Evolutionary conservation across 2,888 invertebrate species (phyloP), one percentile per base, ranked within the genome.

Genomic region (Hirtodrosophila duncani): DNA sequence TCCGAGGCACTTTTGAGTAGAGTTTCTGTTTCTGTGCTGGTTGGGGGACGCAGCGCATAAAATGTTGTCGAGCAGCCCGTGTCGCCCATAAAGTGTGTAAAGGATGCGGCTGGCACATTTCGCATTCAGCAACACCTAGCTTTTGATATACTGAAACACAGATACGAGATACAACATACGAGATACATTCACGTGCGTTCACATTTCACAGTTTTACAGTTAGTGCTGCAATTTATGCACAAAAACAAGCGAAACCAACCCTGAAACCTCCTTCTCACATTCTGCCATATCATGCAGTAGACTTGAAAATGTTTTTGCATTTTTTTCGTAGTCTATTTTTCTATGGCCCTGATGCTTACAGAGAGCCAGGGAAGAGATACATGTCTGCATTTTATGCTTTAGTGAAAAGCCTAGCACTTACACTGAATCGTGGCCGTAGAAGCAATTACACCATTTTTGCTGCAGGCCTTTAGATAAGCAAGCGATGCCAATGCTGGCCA

Each of bases 221-320:
- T 67, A 79, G 68, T 61, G 60, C 68, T 65, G 72, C 77, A 77
- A 71, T 79, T 68, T 75, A 79, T 77, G 52, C 66, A 68, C 60
- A 67, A 62, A 30, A 23, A 29, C 18, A 29, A 14, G 26, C 38
- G 11, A 27, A 26, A 11, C 8, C 38, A 11, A 14, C 10, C 16
- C 11, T 11, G 13, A 46, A 51, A 42, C 44, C 36, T 41, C 44
- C 57, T 46, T 41, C 11, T 39, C 27, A 42, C 37, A 26, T 11
- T 18, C 36, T 29, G 6, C 29, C 27, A 26, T 38, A 10, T 14
- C 13, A 13, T 21, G n/a, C 13, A 13, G 41, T 11, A 7, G 16
- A 17, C 29, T n/a, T n/a, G n/a, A n/a, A 14, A 16, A 17, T 50
- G 3, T n/a, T 23, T 36, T n/a, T n/a, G n/a, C 24, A 48, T 18